Base-by-base conservation (phyloP, 2,888 invertebrate species). In the Amphipyra tragopoginis region DNA sequence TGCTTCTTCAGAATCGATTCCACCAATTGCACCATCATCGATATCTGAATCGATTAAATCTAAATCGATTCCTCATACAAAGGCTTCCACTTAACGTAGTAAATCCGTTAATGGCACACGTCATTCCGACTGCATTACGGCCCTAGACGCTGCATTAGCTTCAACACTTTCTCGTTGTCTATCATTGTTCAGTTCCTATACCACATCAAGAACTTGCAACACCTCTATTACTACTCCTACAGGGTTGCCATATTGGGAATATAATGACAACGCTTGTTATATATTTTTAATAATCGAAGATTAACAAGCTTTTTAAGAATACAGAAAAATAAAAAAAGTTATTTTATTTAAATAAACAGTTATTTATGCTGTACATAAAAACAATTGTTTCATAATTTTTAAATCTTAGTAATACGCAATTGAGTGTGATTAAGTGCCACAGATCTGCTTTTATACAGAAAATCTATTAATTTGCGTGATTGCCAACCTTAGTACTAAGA, bases 61-160 rank as follows among this genome's bases (percentile, higher is more conserved):
- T 73, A 83, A 83, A 81, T 81, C 74, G 72, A 76, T 78, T 80
- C 74, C 56, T 72, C 68, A 65, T 79, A 77, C 80, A 75, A 79
- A 75, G 61, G 73, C 72, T 58, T 68, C 67, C 67, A 75, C 76
- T 82, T 80, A 80, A 82, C 66, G 72, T 75, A 78, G 74, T 77
- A 79, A 80, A 87, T 81, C 86, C 79, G 81, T 85, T 82, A 83
- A 80, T 82, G 72, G 64, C 73, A 68, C 75, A 77, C 81, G 77
- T 83, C 79, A 82, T 78, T 77, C 71, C 65, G 65, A 71, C 73
- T 73, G 79, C 80, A 76, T 83, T 82, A 80, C 65, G 72, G 71
- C 65, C 74, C 77, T 77, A 79, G 66, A 74, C 77, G 76, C 83
- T 79, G 77, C 83, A 81, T 87, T 82, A 83, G 77, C 81, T 57